Evolutionary conservation across 2,113 vertebrate species (phyloP).

Genomic region (Pionites leucogaster): DNA sequence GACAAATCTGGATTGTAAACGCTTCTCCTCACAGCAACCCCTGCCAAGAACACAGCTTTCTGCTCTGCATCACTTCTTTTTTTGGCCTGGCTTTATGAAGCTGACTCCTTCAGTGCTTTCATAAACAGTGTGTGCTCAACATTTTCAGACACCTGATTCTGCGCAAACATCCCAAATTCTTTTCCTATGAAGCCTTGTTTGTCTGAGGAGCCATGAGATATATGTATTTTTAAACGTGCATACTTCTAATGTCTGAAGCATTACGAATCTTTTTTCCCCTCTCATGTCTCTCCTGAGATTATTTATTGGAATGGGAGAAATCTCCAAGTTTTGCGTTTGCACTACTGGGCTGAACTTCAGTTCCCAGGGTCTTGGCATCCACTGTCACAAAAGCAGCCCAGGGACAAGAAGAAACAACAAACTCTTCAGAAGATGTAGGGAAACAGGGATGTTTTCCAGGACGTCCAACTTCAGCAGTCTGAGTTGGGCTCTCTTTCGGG

Average conservation of each 20-base stretch:
- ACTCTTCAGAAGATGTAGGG: not conserved
- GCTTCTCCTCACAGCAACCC: constrained; percentile 10
- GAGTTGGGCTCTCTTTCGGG: not conserved
- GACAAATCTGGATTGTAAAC: constrained; percentile 42
- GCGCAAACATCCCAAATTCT: constrained; percentile 56
- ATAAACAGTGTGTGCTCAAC: constrained; percentile 35
- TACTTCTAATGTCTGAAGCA: constrained; percentile 41
- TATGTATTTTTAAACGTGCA: constrained; percentile 56
- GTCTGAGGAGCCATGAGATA: not conserved
- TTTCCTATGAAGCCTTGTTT: constrained; percentile 49
- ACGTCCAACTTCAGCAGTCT: not conserved
- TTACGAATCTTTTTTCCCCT: not conserved
- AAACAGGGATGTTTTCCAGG: not conserved
- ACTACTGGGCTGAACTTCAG: constrained; percentile 6
- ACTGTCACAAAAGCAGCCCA: not conserved
- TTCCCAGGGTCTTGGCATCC: constrained; percentile 41
- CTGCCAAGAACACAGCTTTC: constrained; percentile 57
- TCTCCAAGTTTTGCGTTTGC: constrained; percentile 5
- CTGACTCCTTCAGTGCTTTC: constrained; percentile 35
- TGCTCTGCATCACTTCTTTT: constrained; percentile 63
- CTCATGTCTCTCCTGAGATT: constrained; percentile 2
- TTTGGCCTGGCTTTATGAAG: constrained; percentile 56
- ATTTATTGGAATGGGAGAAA: constrained; percentile 45
- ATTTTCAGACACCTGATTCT: constrained; percentile 64
- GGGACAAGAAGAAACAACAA: constrained; percentile 28